Base-by-base conservation (phyloP, 2,888 invertebrate species). In the Tenthredo livida region DNA sequence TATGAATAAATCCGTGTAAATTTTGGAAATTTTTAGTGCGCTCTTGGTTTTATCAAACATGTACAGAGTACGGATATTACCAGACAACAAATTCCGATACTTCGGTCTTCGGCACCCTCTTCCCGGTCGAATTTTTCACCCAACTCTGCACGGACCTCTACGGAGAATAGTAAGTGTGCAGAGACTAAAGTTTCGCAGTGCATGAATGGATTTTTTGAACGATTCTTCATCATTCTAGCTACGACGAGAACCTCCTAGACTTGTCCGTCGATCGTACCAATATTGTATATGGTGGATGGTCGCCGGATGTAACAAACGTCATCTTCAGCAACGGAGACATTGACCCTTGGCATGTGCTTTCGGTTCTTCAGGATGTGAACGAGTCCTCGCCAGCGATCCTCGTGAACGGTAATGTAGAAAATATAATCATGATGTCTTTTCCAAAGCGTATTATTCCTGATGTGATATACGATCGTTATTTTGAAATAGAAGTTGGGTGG, bases 1-100 rank as follows among this genome's bases (percentile, higher is more conserved):
- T 40, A 7, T 21, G 25, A 82, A 25, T 25, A 40, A 33, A 67
- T 15, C 1, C 21, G 1, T 40, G 1, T 12, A 72, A 47, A 47
- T 15, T 85, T 82, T 33, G 25, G 12, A 37, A 21, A 33, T 37
- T n/a, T 90, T 93, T 93, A 96, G 97, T 94, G 92, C 95, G 97
- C 0, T 95, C 96, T 73, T 98, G 98, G 97, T 95, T 94, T 1
- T 97, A 97, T 92, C 98, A 98, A 93, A 97, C 97, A 0, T 98
- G 98, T 92, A 96, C 96, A 82, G 97, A 98, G 94, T 98, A 96
- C 92, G 98, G 97, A 84, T 98, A 96, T 94, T 97, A 95, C 93
- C 97, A 97, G 94, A 96, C 96, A 2, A 96, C 97, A 0, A 95
- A 94, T 86, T 95, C 95, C 15, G 78, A 89, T 0, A 90, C 93